Conservation (phyloP, 2,888 invertebrate species). For the Oxystoma pomonae region DNA sequence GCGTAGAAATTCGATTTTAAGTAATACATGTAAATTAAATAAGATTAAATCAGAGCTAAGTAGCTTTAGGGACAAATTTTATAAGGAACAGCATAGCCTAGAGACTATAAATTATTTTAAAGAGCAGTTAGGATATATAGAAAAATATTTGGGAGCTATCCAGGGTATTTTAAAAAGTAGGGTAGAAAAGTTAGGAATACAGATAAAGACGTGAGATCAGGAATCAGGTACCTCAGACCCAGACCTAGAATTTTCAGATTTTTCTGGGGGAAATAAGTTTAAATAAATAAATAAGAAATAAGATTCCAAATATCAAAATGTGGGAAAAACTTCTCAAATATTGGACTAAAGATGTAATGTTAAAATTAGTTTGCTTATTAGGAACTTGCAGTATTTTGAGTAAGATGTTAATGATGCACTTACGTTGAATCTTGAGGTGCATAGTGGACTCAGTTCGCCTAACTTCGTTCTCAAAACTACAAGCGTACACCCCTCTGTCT, state of each 20-base stretch:
- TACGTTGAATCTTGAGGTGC: conserved; percentile 87
- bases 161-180: neutral
- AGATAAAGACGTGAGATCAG: neutral
- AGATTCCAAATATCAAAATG: neutral
- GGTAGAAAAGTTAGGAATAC: neutral
- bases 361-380: too few species aligned
- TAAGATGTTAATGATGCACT: too few species aligned
- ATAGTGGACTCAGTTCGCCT: conserved; percentile 83
- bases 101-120: neutral
- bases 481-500: conserved; percentile 84
- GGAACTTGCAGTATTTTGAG: too few species aligned
- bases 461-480: conserved; percentile 86
- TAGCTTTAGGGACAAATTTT: neutral
- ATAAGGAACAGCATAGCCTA: neutral
- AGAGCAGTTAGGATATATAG: neutral
- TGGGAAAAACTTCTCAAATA: neutral
- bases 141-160: neutral
- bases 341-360: too few species aligned
- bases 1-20: neutral
- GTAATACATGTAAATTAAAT: neutral
- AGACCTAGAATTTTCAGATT: neutral
- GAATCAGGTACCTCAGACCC: neutral
- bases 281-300: too few species aligned
- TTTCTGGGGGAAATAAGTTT: neutral
- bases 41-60: too few species aligned